Base-by-base conservation (phyloP, 53 echinoderm and acorn worm genomes). In the Henricia sp. region DNA sequence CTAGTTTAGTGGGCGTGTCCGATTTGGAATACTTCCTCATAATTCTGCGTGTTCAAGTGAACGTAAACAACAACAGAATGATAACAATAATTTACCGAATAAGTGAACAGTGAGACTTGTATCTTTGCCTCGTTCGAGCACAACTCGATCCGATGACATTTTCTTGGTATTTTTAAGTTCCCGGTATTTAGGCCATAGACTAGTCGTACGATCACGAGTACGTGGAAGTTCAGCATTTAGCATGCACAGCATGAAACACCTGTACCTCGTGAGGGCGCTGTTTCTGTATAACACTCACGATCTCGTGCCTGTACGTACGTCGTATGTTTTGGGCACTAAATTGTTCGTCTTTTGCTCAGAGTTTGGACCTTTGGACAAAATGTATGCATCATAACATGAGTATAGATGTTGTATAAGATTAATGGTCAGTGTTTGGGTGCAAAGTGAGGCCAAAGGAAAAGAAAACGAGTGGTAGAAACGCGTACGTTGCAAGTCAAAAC, bases 41-140 rank as follows among this genome's bases (percentile, higher is more conserved):
- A 5, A 55, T 23, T 4, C 12, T 12, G 20, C 4, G 21, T 10
- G 10, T 16, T 16, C 12, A n/a, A n/a, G 11, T 5, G 4, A 55
- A 55, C 4, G 56, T 10, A 19, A 55, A 8, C 5, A 19, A 12
- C 11, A 26, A 19, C 17, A 10, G 9, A 3, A 26, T 20, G 6
- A 56, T 38, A 75, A 25, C 3, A 56, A 36, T 0, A 28, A 74
- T 82, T 83, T 67, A 89, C 89, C 89, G 50, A 84, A 84, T 40
- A 89, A 84, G 68, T 84, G 84, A 19, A 89, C 76, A n/a, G 83
- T 89, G 8, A 84, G 57, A 37, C 84, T 84, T 12, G 89, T 65
- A n/a, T 89, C 89, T 34, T 48, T 56, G 39, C 78, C 35, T 23
- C 78, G 60, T 46, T 78, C 63, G 9, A 78, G 78, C 20, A 78